phyloP scores from a whole-genome alignment of 2,888 invertebrate species.

The Gymnosoma rotundatum region DNA sequence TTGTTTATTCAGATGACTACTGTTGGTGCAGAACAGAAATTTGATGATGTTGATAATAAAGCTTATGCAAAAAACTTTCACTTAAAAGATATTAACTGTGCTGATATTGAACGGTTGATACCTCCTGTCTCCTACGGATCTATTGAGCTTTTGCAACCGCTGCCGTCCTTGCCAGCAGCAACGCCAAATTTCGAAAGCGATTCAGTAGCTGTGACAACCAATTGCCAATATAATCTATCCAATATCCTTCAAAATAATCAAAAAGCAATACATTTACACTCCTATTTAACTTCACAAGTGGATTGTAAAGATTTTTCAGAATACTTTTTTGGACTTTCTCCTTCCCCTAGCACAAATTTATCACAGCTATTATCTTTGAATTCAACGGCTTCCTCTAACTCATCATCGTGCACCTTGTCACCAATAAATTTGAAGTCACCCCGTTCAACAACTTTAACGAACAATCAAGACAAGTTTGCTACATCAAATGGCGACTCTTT shows the following conservation, averaged over 20 bases:
- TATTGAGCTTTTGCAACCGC: constrained; percentile 18
- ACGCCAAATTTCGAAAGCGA: not conserved
- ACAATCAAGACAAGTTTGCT: not conserved
- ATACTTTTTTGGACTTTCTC: constrained; percentile 5
- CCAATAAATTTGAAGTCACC: no score
- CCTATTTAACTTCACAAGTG: constrained; percentile 3
- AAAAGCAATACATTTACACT: constrained; percentile 13
- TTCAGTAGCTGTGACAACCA: not conserved
- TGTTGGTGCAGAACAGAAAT: not conserved
- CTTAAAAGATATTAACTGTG: constrained; percentile 5
- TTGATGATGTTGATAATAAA: constrained; percentile 21
- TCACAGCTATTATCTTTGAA: not conserved
- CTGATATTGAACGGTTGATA: constrained; percentile 9
- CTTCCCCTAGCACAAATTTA: not conserved
- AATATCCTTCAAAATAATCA: constrained; percentile 25
- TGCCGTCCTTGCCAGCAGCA: constrained; percentile 32
- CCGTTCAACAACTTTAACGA: no score
- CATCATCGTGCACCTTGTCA: no score
- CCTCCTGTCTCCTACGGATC: constrained; percentile 16
- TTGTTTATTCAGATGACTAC: constrained; percentile 42
- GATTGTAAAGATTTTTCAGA: not conserved
- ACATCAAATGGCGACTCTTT: constrained; percentile 40
- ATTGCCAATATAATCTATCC: constrained; percentile 9
- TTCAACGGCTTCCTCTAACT: no score
- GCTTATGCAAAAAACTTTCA: constrained; percentile 13